Evolutionary conservation across 2,888 invertebrate species (phyloP).

Genomic region (Sphaerophoria rueppellii): DNA sequence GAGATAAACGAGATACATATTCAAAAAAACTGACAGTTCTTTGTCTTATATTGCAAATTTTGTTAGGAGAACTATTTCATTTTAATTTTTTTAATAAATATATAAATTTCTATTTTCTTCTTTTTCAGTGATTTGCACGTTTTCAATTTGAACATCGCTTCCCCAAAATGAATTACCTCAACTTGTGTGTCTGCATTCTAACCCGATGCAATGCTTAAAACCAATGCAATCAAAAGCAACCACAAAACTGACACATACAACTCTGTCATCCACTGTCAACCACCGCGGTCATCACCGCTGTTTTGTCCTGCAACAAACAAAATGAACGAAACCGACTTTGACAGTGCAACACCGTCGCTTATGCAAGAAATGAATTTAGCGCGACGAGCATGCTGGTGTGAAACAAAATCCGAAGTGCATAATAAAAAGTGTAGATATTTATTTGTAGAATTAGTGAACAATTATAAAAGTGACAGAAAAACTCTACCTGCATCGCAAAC

Average conservation of each 20-base stretch:
- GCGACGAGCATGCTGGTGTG: conserved; percentile 86
- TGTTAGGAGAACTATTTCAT: no score
- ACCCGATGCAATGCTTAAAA: conserved; percentile 50
- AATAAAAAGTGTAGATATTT: conserved; percentile 30
- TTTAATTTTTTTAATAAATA: background rate
- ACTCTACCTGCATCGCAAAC: conserved; percentile 18
- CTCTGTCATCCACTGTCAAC: conserved; percentile 32
- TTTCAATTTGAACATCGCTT: conserved; percentile 9
- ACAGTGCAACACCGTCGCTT: conserved; percentile 82
- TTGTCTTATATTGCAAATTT: no score
- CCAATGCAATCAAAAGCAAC: conserved; percentile 45
- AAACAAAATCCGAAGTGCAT: conserved; percentile 40
- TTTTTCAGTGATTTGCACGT: conserved; percentile 39
- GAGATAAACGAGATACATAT: no score
- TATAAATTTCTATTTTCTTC: background rate
- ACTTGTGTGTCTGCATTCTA: conserved; percentile 16
- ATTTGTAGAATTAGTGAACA: conserved; percentile 25
- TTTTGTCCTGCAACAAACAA: conserved; percentile 52
- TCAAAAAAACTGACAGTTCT: no score
- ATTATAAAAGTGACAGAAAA: conserved; percentile 43
- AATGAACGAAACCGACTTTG: conserved; percentile 75
- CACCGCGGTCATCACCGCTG: background rate
- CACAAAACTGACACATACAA: conserved; percentile 42
- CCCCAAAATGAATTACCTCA: conserved; percentile 51
- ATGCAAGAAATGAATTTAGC: conserved; percentile 88